phyloP scores from a whole-genome alignment of 2,797 vertebrate species.

The Rhynchotus rufescens region DNA sequence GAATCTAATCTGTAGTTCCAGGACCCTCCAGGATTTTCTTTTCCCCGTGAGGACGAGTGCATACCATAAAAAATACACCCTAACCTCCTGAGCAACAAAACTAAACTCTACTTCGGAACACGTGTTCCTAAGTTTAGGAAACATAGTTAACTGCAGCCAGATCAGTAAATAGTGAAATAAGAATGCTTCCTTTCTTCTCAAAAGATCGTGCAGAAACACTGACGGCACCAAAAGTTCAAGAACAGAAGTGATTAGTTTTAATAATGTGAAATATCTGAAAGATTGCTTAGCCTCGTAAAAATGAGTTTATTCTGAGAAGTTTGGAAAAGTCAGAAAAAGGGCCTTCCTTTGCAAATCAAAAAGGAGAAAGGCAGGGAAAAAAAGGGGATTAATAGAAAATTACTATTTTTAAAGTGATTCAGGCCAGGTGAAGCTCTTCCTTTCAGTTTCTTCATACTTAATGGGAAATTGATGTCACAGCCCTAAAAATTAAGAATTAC shows the following conservation, averaged over 20 bases:
- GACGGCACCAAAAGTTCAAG: background rate
- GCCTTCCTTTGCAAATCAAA: background rate
- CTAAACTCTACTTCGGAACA: conserved; percentile 34
- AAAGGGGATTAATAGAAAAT: background rate
- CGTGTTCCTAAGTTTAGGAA: background rate
- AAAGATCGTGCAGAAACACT: background rate
- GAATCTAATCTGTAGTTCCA: conserved; percentile 27
- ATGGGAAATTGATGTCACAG: background rate
- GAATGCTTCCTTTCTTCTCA: conserved; percentile 19
- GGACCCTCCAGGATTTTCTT: conserved; percentile 32
- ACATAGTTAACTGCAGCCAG: background rate
- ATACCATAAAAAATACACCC: conserved; percentile 37
- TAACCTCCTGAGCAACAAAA: conserved; percentile 19
- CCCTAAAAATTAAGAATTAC: background rate
- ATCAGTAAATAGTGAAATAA: background rate
- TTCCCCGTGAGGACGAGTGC: background rate
- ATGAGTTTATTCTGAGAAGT: background rate
- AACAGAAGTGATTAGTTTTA: background rate
- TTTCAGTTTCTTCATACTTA: background rate
- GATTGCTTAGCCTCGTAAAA: conserved; percentile 24
- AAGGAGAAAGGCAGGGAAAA: background rate
- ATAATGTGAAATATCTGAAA: background rate
- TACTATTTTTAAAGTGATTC: background rate
- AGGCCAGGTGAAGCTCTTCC: background rate
- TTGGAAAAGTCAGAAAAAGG: background rate